Percentiles rank a stretch among this genome's conserved stretches.
These are phyloP conservation scores for Sphaerodactylus townsendi DNA, from an alignment of 2,113 vertebrate species.

Conservation along the genomic window DNA sequence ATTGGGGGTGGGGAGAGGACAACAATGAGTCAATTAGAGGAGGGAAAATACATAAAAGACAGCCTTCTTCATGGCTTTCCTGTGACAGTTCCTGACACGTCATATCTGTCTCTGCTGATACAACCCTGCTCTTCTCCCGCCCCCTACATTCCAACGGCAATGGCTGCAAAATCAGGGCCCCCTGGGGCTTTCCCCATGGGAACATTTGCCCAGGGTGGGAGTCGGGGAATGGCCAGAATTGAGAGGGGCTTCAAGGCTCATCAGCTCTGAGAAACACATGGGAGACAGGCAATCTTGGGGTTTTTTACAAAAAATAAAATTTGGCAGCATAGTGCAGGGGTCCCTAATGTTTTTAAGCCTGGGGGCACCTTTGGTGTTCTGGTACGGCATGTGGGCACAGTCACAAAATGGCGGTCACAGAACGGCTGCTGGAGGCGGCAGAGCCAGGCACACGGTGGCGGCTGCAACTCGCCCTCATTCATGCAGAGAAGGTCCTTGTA, in stretches of 20 bases:
- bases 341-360: too few species aligned
- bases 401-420: too few species aligned
- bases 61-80: not conserved
- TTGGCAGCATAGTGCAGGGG: too few species aligned
- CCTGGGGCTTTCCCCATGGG: not conserved
- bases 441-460: too few species aligned
- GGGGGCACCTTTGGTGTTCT: too few species aligned
- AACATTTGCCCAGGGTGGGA: not conserved
- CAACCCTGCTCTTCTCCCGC: rapidly evolving
- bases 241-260: not conserved
- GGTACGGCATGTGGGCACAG: too few species aligned
- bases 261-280: not conserved
- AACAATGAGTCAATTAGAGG: not conserved
- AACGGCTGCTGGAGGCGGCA: too few species aligned
- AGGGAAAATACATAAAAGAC: not conserved
- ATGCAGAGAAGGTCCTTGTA: too few species aligned
- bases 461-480: too few species aligned
- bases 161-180: not conserved
- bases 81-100: not conserved
- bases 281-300: not conserved
- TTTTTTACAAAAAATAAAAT: too few species aligned
- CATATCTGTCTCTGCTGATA: not conserved
- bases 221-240: not conserved
- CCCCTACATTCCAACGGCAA: not conserved
- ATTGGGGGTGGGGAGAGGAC: not conserved